Base-by-base conservation (phyloP, 2,888 invertebrate genomes). In the Macaria liturata region DNA sequence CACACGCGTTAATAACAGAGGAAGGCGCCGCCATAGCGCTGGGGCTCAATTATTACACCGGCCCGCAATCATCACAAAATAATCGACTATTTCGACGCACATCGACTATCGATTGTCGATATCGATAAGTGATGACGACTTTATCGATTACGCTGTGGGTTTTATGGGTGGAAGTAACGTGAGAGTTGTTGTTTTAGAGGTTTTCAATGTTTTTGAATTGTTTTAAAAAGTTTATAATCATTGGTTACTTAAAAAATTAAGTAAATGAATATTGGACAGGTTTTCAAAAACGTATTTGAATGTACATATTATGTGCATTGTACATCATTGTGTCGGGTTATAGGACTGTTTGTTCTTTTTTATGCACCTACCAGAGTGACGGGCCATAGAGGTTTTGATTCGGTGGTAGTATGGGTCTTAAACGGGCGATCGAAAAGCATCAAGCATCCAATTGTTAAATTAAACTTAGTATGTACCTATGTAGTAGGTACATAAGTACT, bases 61-160 rank as follows among this genome's bases (percentile, higher is more conserved):
- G 82, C 77, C 85, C 83, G 80, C 87, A 86, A 91, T 91, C 88
- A 85, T 77, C 76, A 77, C 71, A 52, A 50, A 57, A 79, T 84
- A 87, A 86, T 85, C 83, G 83, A 78, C 81, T 83, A 89, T 86
- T 84, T 80, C 75, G 77, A 73, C 67, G 71, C 74, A 75, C 74
- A 79, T 72, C 74, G 75, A 66, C 74, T 66, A 60, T 61, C 65
- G 65, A 68, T 69, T 67, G 66, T 68, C 68, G 66, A 61, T 62
- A 64, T 66, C 61, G 65, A 65, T 67, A 64, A 57, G 59, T 60
- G 61, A 30, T 59, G 58, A 63, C 72, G 69, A 76, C 74, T 76
- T 77, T 65, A 75, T 79, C 73, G 77, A 71, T 72, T 69, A 60
- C 43, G 45, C 3, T 51, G 45, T 59, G 43, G 42, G 42, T 42